phyloP scores from a whole-genome alignment of 2,113 vertebrate genomes.

The Anarrhichthys ocellatus region DNA sequence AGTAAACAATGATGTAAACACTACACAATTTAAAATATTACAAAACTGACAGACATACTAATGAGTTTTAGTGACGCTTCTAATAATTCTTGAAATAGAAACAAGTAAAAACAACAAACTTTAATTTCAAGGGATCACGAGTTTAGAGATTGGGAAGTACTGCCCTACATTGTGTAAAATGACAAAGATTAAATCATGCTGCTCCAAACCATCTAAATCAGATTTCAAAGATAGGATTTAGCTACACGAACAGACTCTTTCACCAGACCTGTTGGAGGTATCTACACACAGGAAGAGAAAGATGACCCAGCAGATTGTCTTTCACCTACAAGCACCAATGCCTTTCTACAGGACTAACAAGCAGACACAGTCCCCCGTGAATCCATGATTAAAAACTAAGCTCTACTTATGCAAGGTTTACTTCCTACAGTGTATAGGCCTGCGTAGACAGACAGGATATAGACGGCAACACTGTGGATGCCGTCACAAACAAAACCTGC shows the following conservation, averaged over 20 bases:
- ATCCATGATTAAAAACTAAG: slow-evolving; percentile 57
- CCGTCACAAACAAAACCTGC: slow-evolving; percentile 29
- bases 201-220: slow-evolving; percentile 15
- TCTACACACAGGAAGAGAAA: slow-evolving; percentile 44
- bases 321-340: slow-evolving; percentile 39
- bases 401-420: slow-evolving; percentile 27
- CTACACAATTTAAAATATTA: background rate
- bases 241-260: slow-evolving; percentile 17
- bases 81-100: background rate
- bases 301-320: slow-evolving; percentile 65
- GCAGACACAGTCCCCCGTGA: slow-evolving; percentile 6
- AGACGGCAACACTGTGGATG: background rate
- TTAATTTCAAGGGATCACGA: slow-evolving; percentile 2
- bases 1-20: background rate
- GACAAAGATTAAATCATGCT: slow-evolving; percentile 18
- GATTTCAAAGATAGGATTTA: slow-evolving; percentile 30
- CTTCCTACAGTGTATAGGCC: slow-evolving; percentile 24
- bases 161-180: slow-evolving; percentile 2
- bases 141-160: background rate
- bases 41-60: background rate
- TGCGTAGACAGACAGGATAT: slow-evolving; percentile 4
- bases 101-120: background rate
- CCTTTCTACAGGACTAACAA: slow-evolving; percentile 1
- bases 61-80: background rate
- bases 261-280: background rate